Evolutionary conservation across 2,888 invertebrate species (phyloP).

Genomic region (Clusia tigrina): DNA sequence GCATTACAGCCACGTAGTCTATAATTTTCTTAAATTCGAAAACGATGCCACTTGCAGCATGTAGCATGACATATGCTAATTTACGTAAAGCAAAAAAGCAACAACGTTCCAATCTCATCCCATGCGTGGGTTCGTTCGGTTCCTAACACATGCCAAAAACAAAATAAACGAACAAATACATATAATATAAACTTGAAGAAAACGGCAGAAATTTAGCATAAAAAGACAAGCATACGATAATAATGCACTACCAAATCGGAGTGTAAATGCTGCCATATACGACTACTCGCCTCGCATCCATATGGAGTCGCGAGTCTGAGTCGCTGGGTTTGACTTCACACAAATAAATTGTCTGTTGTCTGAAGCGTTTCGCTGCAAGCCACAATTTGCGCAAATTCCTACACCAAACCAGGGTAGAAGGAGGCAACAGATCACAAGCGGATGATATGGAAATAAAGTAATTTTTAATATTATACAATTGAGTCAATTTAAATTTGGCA

Average conservation of each 20-base stretch:
- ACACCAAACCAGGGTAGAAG: no score
- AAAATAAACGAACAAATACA: neutral
- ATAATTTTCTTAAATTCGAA: neutral
- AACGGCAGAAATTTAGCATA: neutral
- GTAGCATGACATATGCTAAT: neutral
- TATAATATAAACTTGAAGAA: neutral
- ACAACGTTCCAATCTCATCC: no score
- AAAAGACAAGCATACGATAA: neutral
- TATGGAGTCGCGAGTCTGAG: neutral
- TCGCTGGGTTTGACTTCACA: no score
- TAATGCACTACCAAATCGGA: neutral
- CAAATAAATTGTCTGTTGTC: conserved; percentile 8
- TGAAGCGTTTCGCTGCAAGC: neutral
- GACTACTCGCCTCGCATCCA: neutral
- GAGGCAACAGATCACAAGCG: neutral
- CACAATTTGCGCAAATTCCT: neutral
- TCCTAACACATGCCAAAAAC: neutral
- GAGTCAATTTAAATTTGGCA: conserved; percentile 7
- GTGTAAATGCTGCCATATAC: neutral
- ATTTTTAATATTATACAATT: neutral
- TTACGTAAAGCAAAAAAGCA: neutral
- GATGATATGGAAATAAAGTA: neutral
- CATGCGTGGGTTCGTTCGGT: neutral
- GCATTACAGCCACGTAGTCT: no score
- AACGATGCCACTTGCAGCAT: neutral